Base-by-base conservation (phyloP, 2,888 invertebrate genomes). In the Hermaeophaga mercurialis region DNA sequence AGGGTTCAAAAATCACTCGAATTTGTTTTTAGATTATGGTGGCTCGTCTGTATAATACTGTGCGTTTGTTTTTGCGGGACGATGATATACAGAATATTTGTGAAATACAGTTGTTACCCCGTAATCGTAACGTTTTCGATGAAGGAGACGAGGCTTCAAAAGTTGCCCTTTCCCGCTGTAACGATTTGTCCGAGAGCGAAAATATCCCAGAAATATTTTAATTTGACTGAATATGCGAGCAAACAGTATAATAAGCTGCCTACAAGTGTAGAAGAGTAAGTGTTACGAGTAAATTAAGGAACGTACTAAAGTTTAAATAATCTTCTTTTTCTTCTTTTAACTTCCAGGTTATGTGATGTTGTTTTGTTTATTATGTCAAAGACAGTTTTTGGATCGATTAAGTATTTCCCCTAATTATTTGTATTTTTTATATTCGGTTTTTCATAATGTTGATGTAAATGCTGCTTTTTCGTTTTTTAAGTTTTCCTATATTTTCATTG, bases 71-170 rank as follows among this genome's bases (percentile, higher is more conserved):
- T 59, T 12, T 58, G 61, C 38, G 50, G 41, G 9, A 17, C 43
- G 26, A 76, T 86, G 11, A 87, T 86, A 26, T 77, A 80, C 54
- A 83, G 86, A 71, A 83, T 86, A 8, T 88, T 85, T 82, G 79
- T 82, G 62, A 88, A 88, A 73, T 89, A 88, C 87, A 81, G 84
- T 54, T 82, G 83, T 60, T 86, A 84, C 67, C 88, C 88, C 0
- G 87, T 89, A 0, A 86, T 89, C 64, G 87, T 89, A 2, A 87
- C 85, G 66, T 88, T 88, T 69, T 87, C 87, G 1, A 87, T 87
- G 70, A 84, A 84, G 49, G 83, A 87, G 1, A 87, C 86, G n/a
- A 83, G 83, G 4, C 82, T 85, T 50, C 84, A 83, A 81, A 80
- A 84, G 77, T 81, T 84, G 17, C 74, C 76, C 4, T 77, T 76